A percentile compares a stretch with the other conserved stretches of the same genome.
These are phyloP conservation scores for Centrocercus urophasianus DNA, from an alignment of 2,113 vertebrate species.

Conservation along the genomic window DNA sequence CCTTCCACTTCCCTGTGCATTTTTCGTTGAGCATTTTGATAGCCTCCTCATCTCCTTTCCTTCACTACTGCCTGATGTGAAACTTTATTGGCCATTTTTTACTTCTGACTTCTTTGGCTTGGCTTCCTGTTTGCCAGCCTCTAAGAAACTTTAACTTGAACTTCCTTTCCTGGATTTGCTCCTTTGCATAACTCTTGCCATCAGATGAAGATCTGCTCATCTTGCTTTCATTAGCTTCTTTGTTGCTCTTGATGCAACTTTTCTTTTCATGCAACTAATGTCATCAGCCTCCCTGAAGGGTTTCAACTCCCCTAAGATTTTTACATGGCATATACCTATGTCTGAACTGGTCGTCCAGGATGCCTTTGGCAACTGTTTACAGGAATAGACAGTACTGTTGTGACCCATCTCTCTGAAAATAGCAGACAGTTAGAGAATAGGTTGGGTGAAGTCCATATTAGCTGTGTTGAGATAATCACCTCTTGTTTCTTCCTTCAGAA, in stretches of 20 bases:
- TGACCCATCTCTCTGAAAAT: constrained; percentile 11
- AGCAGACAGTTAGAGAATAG: background rate
- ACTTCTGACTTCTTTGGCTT: background rate
- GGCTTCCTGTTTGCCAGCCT: background rate
- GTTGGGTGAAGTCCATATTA: background rate
- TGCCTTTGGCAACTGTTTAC: constrained; percentile 1
- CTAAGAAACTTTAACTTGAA: background rate
- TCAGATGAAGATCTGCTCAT: background rate
- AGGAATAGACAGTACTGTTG: background rate
- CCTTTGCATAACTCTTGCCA: background rate
- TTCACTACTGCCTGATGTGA: background rate
- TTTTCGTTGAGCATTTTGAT: background rate
- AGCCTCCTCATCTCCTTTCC: background rate
- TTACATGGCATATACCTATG: background rate
- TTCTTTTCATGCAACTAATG: background rate
- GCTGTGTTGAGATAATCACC: background rate
- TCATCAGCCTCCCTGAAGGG: background rate
- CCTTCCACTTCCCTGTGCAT: background rate
- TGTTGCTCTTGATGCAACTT: background rate
- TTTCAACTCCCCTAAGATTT: background rate
- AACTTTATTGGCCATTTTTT: background rate
- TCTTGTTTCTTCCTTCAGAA: background rate
- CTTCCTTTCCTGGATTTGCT: background rate
- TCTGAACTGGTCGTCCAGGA: background rate
- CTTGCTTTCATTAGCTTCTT: background rate